Percentiles rank a stretch among this genome's conserved stretches.
Conservation (phyloP, 2,113 vertebrate genomes). For the Pleuronectes platessa region DNA sequence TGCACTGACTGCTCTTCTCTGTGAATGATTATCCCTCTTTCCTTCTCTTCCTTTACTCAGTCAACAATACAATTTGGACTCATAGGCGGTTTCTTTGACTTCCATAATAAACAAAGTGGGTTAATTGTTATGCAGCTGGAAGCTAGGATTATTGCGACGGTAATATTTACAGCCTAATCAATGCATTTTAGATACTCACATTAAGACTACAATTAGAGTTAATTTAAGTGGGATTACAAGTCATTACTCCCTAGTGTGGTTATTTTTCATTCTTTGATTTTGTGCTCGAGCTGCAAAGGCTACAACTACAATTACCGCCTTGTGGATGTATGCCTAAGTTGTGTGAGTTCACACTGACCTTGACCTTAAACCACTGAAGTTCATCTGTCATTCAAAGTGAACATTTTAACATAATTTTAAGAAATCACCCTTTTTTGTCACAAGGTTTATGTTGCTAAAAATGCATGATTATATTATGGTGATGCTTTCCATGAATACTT, state of each 20-base stretch:
- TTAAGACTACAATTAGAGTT: background rate
- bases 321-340: no score
- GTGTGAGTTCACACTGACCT: no score
- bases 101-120: slow-evolving; percentile 23
- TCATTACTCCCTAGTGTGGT: background rate
- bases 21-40: slow-evolving; percentile 36
- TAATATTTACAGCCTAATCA: background rate
- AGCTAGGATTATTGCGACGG: background rate
- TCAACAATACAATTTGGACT: slow-evolving; percentile 26
- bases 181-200: slow-evolving; percentile 5
- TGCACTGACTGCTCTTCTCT: slow-evolving; percentile 23
- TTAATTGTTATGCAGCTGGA: background rate
- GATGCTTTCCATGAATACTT: background rate
- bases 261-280: background rate
- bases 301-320: no score
- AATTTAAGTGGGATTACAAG: background rate
- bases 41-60: slow-evolving; percentile 18
- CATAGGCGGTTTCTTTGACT: slow-evolving; percentile 18
- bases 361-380: no score
- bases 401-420: no score
- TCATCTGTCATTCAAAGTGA: no score
- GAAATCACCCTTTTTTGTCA: background rate
- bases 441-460: background rate
- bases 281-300: no score
- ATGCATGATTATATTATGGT: background rate